phyloP scores from a whole-genome alignment of 2,797 vertebrate genomes.

The Podargus strigoides region DNA sequence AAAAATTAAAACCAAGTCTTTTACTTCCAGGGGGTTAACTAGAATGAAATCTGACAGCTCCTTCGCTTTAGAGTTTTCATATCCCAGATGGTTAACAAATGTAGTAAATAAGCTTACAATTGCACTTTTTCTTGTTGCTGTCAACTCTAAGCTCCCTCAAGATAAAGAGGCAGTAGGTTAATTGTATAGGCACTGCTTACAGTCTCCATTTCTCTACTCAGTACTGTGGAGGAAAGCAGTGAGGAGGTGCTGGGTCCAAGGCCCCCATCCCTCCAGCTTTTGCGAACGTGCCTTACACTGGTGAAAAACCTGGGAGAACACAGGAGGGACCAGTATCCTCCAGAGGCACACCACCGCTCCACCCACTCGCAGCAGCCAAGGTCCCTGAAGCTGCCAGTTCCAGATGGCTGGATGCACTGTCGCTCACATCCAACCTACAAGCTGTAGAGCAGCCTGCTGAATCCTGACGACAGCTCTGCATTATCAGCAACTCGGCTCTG shows the following conservation, averaged over 20 bases:
- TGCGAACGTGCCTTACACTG: neutral
- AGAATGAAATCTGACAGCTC: slow-evolving; percentile 19
- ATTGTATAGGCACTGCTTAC: neutral
- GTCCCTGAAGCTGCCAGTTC: neutral
- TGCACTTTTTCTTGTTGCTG: slow-evolving; percentile 38
- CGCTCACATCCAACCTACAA: neutral
- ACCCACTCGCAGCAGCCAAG: neutral
- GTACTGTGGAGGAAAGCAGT: neutral
- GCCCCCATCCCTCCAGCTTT: neutral
- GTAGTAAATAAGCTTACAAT: slow-evolving; percentile 55
- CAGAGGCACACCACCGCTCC: neutral
- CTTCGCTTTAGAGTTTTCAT: slow-evolving; percentile 7
- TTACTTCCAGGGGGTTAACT: slow-evolving; percentile 14
- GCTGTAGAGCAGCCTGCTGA: neutral
- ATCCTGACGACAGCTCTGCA: neutral
- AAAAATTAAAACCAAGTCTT: neutral
- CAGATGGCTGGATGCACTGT: neutral
- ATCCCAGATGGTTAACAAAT: slow-evolving; percentile 51
- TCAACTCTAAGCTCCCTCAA: slow-evolving; percentile 16
- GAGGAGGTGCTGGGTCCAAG: neutral
- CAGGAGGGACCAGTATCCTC: neutral
- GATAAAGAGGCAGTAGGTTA: neutral
- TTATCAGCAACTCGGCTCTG: neutral
- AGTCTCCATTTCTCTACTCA: neutral
- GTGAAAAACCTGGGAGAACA: neutral